Evolutionary conservation across 2,113 vertebrate species (phyloP).

Genomic region (Hippocampus mohnikei): DNA sequence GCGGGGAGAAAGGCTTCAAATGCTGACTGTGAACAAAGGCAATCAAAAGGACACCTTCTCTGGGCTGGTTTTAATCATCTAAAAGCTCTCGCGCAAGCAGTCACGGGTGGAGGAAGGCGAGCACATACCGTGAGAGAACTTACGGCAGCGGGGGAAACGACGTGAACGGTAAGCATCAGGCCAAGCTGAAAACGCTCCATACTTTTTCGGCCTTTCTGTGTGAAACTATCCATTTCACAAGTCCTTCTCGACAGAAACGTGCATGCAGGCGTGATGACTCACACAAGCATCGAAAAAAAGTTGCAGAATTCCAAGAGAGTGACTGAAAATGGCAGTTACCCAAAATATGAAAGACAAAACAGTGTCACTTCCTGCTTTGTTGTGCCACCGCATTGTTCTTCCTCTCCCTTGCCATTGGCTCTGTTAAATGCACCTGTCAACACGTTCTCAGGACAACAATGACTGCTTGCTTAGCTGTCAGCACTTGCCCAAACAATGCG

Average conservation of each 20-base stretch:
- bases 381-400: conserved; percentile 11
- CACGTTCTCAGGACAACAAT: conserved; percentile 77
- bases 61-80: conserved; percentile 54
- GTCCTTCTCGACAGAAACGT: background rate
- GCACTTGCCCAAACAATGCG: conserved; percentile 69
- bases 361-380: conserved; percentile 18
- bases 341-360: background rate
- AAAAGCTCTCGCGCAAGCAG: conserved; percentile 51
- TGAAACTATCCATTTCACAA: background rate
- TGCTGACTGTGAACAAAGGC: conserved; percentile 23
- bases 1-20: background rate
- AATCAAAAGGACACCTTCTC: conserved; percentile 13
- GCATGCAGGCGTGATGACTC: background rate
- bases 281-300: background rate
- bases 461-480: conserved; percentile 64
- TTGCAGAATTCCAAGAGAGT: background rate
- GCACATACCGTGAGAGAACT: conserved; percentile 22
- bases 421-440: conserved; percentile 57
- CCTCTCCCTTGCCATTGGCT: conserved; percentile 16
- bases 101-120: conserved; percentile 11
- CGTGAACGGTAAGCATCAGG: conserved; percentile 5
- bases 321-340: background rate
- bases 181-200: conserved; percentile 13
- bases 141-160: conserved; percentile 16
- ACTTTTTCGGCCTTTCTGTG: background rate